Conservation (phyloP, 1,140 invertebrate species). For the Trachymyrmex cornetzi region DNA sequence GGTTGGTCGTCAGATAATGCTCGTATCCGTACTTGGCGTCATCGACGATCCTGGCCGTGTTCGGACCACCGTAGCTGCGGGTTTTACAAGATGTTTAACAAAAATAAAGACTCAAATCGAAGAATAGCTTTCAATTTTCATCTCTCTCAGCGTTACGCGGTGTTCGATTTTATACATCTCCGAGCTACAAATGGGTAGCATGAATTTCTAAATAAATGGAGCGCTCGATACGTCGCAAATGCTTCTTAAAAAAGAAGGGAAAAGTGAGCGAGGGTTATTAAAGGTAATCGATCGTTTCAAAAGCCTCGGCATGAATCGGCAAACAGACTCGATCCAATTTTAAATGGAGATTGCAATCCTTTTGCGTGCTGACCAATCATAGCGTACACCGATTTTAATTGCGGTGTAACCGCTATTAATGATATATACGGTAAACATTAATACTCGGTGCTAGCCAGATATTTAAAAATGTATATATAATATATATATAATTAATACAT, state of each 20-base stretch:
- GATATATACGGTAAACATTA: constrained; percentile 4
- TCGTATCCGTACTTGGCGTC: constrained; percentile 87
- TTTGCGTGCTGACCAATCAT: constrained; percentile 56
- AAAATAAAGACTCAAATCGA: neutral
- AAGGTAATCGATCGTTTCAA: constrained; percentile 31
- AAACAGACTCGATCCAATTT: constrained; percentile 30
- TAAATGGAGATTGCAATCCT: constrained; percentile 49
- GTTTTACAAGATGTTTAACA: neutral
- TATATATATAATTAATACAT: neutral
- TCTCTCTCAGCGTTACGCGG: neutral
- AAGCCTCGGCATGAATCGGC: constrained; percentile 1
- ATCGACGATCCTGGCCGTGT: constrained; percentile 88
- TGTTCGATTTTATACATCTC: constrained; percentile 15
- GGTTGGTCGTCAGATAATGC: constrained; percentile 88
- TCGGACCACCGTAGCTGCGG: constrained; percentile 89
- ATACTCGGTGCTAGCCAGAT: neutral
- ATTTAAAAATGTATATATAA: neutral
- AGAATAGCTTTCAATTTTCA: neutral
- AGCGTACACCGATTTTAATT: constrained; percentile 33
- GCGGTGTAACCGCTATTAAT: neutral
- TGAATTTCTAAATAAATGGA: constrained; percentile 33
- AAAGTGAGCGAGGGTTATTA: constrained; percentile 17
- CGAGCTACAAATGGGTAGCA: neutral
- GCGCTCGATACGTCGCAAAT: constrained; percentile 22
- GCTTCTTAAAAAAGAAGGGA: constrained; percentile 24